These are phyloP conservation scores for Dendrophyllia cribrosa DNA, from an alignment of 64 coral and sea anemone species.

Conservation along the genomic window DNA sequence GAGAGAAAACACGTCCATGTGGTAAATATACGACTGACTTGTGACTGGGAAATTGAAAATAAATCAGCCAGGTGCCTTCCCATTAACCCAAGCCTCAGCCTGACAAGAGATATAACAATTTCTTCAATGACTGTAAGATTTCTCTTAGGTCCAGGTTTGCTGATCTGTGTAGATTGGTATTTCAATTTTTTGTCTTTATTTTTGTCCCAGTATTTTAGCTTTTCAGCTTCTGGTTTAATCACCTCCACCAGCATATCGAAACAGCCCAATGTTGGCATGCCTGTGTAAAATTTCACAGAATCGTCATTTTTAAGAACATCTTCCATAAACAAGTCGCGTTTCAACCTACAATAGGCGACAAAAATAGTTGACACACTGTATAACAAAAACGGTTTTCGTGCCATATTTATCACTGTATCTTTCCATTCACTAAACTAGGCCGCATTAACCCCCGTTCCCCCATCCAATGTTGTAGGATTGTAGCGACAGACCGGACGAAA, in stretches of 20 bases:
- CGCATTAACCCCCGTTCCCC: too few species aligned
- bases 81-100: conserved; percentile 62
- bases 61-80: conserved; percentile 65
- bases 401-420: too few species aligned
- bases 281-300: conserved; percentile 69
- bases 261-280: conserved; percentile 38
- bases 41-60: conserved; percentile 50
- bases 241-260: conserved; percentile 36
- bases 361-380: too few species aligned
- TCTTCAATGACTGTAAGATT: conserved; percentile 33
- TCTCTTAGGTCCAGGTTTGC: conserved; percentile 58
- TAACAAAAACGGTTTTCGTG: too few species aligned
- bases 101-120: conserved; percentile 57
- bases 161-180: conserved; percentile 11
- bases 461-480: too few species aligned
- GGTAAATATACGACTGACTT: conserved; percentile 52
- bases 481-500: too few species aligned
- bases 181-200: conserved; percentile 74
- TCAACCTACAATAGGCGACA: too few species aligned
- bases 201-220: conserved; percentile 72
- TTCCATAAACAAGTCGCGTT: conserved; percentile 48
- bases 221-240: conserved; percentile 30
- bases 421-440: too few species aligned
- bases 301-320: conserved; percentile 68
- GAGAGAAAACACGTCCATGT: conserved; percentile 73